Percentiles rank a stretch among this genome's conserved stretches.
phyloP scores from a whole-genome alignment of 1,140 invertebrate species.

The Lordiphosa mommai region DNA sequence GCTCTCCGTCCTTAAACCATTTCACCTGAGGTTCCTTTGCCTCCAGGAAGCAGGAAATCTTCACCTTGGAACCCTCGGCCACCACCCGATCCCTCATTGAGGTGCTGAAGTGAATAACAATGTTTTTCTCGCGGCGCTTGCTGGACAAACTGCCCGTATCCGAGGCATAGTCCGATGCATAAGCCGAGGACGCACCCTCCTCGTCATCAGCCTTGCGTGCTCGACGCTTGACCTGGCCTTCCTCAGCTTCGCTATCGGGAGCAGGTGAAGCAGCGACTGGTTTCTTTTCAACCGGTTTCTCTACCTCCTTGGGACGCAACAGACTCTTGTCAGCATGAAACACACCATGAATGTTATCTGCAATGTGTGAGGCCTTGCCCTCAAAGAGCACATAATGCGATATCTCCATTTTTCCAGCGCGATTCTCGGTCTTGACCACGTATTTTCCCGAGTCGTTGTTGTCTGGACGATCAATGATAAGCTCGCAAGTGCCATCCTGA shows the following conservation, averaged over 20 bases:
- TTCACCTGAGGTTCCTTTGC: slow-evolving; percentile 87
- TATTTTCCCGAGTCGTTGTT: slow-evolving; percentile 74
- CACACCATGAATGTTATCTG: slow-evolving; percentile 77
- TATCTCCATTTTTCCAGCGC: slow-evolving; percentile 73
- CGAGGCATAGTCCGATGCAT: slow-evolving; percentile 58
- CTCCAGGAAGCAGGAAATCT: slow-evolving; percentile 91
- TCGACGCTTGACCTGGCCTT: slow-evolving; percentile 49
- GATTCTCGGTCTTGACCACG: slow-evolving; percentile 66
- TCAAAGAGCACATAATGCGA: slow-evolving; percentile 68
- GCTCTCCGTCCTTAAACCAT: slow-evolving; percentile 87
- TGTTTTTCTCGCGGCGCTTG: slow-evolving; percentile 71
- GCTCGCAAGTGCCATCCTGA: slow-evolving; percentile 68
- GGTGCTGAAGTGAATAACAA: slow-evolving; percentile 73
- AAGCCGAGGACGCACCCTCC: slow-evolving; percentile 42
- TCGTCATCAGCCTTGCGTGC: slow-evolving; percentile 57
- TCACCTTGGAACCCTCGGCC: slow-evolving; percentile 87
- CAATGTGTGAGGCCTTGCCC: slow-evolving; percentile 66
- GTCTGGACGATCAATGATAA: slow-evolving; percentile 69
- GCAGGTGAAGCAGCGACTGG: slow-evolving; percentile 15
- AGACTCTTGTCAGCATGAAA: slow-evolving; percentile 77
- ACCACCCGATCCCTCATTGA: slow-evolving; percentile 87
- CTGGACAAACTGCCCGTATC: slow-evolving; percentile 66
- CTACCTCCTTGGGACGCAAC: slow-evolving; percentile 58
- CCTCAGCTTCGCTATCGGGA: slow-evolving; percentile 45
- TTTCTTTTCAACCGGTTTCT: slow-evolving; percentile 40